These are phyloP conservation scores for Lophotis ruficrista DNA, from an alignment of 2,113 vertebrate species.

Conservation along the genomic window DNA sequence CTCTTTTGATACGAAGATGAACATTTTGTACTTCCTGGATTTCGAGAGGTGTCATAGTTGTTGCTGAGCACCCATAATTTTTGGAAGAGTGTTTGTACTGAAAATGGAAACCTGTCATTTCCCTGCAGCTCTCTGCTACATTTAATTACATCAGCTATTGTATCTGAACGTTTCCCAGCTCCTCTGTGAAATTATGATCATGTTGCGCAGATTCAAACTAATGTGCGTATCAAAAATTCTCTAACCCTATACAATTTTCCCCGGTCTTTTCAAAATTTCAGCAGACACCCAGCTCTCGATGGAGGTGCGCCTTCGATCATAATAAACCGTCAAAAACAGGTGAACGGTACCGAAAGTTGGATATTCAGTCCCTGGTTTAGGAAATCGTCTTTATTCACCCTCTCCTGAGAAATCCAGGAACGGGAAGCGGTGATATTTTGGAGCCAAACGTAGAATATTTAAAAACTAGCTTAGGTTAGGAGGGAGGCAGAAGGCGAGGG, in stretches of 20 bases:
- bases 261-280: background rate
- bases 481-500: too few relatives aligned
- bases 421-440: background rate
- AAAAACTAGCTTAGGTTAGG: accelerated
- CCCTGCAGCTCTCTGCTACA: background rate
- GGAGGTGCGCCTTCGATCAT: background rate
- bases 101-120: constrained; percentile 13
- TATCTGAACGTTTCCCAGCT: background rate
- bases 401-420: background rate
- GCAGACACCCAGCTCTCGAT: background rate
- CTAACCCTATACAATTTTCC: background rate
- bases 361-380: background rate
- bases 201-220: background rate
- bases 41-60: constrained; percentile 10
- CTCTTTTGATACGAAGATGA: background rate
- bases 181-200: background rate
- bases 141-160: constrained; percentile 5
- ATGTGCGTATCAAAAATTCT: background rate
- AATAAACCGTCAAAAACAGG: background rate
- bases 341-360: background rate
- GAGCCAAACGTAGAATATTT: background rate
- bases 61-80: constrained; percentile 45
- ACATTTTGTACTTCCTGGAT: background rate
- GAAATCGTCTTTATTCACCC: background rate
- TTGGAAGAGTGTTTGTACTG: background rate